These are phyloP conservation scores for Papilio demoleus DNA, from an alignment of 2,888 invertebrate species.

Conservation along the genomic window DNA sequence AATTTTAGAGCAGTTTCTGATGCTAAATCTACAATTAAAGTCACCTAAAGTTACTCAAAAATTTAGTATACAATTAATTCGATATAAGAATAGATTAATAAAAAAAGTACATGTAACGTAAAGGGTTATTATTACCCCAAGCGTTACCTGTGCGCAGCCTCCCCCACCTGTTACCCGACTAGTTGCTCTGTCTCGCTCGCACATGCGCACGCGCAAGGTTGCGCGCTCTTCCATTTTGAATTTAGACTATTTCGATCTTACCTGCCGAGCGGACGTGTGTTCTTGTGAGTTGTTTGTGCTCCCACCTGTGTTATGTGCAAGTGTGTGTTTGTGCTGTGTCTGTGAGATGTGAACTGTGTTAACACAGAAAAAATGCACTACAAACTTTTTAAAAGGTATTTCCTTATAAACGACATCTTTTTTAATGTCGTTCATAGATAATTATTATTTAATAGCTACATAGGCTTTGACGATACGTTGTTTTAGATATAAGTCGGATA, in stretches of 20 bases:
- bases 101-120: slow-evolving; percentile 27
- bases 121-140: slow-evolving; percentile 40
- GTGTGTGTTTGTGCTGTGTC: slow-evolving; percentile 56
- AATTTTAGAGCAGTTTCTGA: no score
- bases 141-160: slow-evolving; percentile 52
- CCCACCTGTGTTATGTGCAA: slow-evolving; percentile 49
- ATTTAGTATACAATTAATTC: background rate
- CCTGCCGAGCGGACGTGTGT: slow-evolving; percentile 58
- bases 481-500: background rate
- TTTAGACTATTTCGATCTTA: slow-evolving; percentile 68
- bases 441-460: slow-evolving; percentile 13
- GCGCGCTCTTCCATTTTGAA: slow-evolving; percentile 58
- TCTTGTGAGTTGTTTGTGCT: slow-evolving; percentile 42
- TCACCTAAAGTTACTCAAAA: background rate
- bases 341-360: slow-evolving; percentile 51
- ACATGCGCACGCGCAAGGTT: slow-evolving; percentile 51
- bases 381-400: slow-evolving; percentile 78
- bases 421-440: slow-evolving; percentile 15
- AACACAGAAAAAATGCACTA: slow-evolving; percentile 73
- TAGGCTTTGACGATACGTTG: background rate
- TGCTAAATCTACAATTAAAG: background rate
- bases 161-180: slow-evolving; percentile 53
- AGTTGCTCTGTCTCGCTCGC: slow-evolving; percentile 58
- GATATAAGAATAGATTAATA: background rate
- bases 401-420: slow-evolving; percentile 35